Conservation (phyloP, 2,888 invertebrate species). For the Tachina grossa region DNA sequence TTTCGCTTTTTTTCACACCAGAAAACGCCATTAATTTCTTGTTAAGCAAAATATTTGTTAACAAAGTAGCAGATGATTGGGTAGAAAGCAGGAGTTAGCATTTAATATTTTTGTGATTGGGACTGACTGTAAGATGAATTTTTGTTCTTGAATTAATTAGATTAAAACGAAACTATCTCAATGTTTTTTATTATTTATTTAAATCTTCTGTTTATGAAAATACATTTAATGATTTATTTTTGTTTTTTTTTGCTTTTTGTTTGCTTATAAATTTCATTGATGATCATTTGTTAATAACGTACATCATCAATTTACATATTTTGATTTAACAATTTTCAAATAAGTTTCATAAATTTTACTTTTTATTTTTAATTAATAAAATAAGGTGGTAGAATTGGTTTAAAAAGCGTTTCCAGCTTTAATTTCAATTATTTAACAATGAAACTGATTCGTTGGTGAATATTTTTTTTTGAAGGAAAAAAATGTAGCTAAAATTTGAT, state of each 20-base stretch:
- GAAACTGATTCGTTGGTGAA: slow-evolving; percentile 2
- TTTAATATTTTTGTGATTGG: too few species aligned
- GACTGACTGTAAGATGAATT: background rate
- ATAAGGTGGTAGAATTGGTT: slow-evolving; percentile 28
- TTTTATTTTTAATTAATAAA: slow-evolving; percentile 27
- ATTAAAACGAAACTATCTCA: background rate
- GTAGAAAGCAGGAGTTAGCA: too few species aligned
- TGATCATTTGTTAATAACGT: slow-evolving; percentile 49
- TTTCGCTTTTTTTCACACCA: too few species aligned
- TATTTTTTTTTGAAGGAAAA: slow-evolving; percentile 8
- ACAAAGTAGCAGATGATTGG: too few species aligned
- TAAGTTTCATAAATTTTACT: slow-evolving; percentile 12
- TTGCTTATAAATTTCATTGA: slow-evolving; percentile 19
- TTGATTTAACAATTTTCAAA: slow-evolving; percentile 59
- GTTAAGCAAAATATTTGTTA: too few species aligned
- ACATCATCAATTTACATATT: slow-evolving; percentile 21
- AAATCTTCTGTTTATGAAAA: slow-evolving; percentile 62
- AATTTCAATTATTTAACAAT: slow-evolving; percentile 20
- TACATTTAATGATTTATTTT: slow-evolving; percentile 63
- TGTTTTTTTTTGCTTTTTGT: slow-evolving; percentile 4
- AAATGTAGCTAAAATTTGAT: slow-evolving; percentile 15
- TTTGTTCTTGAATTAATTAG: background rate
- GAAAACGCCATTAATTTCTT: too few species aligned
- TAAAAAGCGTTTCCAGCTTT: slow-evolving; percentile 1
- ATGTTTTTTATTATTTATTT: slow-evolving; percentile 62